Evolutionary conservation across 1,140 invertebrate species (phyloP), one percentile per base, ranked within the genome.

Genomic region (Drosophila lowei): DNA sequence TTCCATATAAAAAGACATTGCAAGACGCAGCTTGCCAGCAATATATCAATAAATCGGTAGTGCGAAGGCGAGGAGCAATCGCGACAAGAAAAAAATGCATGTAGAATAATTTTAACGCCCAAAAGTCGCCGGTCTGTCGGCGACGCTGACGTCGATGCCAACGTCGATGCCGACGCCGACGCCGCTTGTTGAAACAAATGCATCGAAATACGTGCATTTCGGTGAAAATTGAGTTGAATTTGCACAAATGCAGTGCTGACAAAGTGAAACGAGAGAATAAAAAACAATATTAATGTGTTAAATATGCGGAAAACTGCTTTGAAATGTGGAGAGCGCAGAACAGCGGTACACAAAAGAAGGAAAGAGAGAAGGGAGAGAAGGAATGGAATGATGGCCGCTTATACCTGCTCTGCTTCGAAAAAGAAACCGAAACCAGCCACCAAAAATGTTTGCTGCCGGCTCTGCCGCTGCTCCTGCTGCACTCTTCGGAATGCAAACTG

Each of bases 101-200:
- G 76, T 68, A 66, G 72, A 70, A 84, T 52, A 64, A 72, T 78
- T 77, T 77, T 41, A 56, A 85, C 80, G 76, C 80, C 81, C 81
- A 75, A 75, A 83, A 85, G 70, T 75, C 81, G 81, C 81, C 77
- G 77, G 81, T 71, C 54, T 61, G 76, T 68, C 76, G 75, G 62
- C 76, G 58, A 46, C 47, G 48, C 58, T 48, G 18, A 18, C 18
- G 18, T 18, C 18, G 18, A 18, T 18, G 18, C 18, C 18, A 18
- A 18, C 18, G 18, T 2, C 18, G 2, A 18, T 43, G 74, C 18
- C 18, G 2, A 18, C 47, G 74, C 42, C 60, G 75, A 30, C 46
- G 59, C 53, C 56, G 76, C 63, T 62, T 49, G 62, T 58, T 62
- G 54, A 72, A 79, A 77, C 67, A 79, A 81, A 68, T 80, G 72